Evolutionary conservation across 92 coral and sea anemone species (phyloP).

Genomic region (Ricordea florida): DNA sequence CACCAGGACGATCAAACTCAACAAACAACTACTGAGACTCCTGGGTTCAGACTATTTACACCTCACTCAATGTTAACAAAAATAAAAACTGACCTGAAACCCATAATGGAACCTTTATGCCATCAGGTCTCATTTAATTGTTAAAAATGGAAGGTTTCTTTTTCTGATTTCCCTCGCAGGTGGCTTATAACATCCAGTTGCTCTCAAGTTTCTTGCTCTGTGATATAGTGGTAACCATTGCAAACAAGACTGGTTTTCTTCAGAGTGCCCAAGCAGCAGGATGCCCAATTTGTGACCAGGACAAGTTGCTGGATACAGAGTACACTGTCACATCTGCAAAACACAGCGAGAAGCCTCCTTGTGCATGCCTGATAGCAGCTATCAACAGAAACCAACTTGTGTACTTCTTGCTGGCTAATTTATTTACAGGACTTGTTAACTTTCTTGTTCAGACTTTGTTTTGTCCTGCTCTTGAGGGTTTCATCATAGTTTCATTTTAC

Average conservation of each 20-base stretch:
- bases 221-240: slow-evolving; percentile 67
- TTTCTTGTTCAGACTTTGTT: slow-evolving; percentile 76
- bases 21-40: too few species aligned
- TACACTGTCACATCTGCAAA: too few species aligned
- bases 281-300: slow-evolving; percentile 67
- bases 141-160: too few species aligned
- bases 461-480: slow-evolving; percentile 61
- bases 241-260: slow-evolving; percentile 18
- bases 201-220: slow-evolving; percentile 74
- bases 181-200: slow-evolving; percentile 85
- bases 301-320: neutral
- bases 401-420: slow-evolving; percentile 82
- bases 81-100: too few species aligned
- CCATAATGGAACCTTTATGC: too few species aligned
- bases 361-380: slow-evolving; percentile 81
- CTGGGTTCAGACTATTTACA: too few species aligned
- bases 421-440: slow-evolving; percentile 85
- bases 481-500: slow-evolving; percentile 63
- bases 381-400: slow-evolving; percentile 82
- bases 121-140: too few species aligned
- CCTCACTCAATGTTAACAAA: too few species aligned
- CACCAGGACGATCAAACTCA: too few species aligned
- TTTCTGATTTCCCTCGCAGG: slow-evolving; percentile 42
- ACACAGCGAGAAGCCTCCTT: too few species aligned
- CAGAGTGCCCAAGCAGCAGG: slow-evolving; percentile 53